Evolutionary conservation across 2,888 invertebrate species (phyloP), one percentile per base, ranked within the genome.

Genomic region (Belgica antarctica): DNA sequence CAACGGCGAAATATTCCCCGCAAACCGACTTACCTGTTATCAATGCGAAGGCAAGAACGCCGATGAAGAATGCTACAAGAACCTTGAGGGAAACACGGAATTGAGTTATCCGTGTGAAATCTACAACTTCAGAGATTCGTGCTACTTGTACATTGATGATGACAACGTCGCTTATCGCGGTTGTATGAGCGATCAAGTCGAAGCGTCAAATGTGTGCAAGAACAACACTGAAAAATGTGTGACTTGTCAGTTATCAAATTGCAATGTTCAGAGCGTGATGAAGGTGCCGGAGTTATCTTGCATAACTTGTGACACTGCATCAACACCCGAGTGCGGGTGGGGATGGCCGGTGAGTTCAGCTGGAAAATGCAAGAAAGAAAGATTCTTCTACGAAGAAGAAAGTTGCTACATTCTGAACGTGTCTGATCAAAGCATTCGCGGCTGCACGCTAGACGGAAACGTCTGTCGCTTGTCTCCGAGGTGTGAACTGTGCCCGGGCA

Each of bases 1-100:
- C 34, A 68, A 68, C 52, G 68, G 68, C 1, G 68, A 46, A 12
- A 52, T 68, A 4, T 68, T 68, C 24, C 68, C 68, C 12, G 10
- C 22, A 17, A 68, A 52, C 57, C 31, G 68, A 12, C 28, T 68
- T 1, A n/a, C 57, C 3, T 68, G 68, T 17, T 57, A 25, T 17
- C 68, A 68, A 22, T 52, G 68, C n/a, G 15, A 57, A 19, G 34
- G 17, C 1, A 24, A 10, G 1, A 34, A 25, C 34, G 4, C 12
- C 5, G 22, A 12, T 62, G 62, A 62, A 19, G 10, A 12, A 5
- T 28, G 34, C 22, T 15, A 31, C 19, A 5, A 28, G 15, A 15
- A 22, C n/a, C 28, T 34, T n/a, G 10, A 28, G 12, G 7, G 8
- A 1, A 57, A 57, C 15, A 19, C 12, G 1, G 34, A 68, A 15